Conservation (phyloP, 2,888 invertebrate species). For the Aspidiotus destructor region DNA sequence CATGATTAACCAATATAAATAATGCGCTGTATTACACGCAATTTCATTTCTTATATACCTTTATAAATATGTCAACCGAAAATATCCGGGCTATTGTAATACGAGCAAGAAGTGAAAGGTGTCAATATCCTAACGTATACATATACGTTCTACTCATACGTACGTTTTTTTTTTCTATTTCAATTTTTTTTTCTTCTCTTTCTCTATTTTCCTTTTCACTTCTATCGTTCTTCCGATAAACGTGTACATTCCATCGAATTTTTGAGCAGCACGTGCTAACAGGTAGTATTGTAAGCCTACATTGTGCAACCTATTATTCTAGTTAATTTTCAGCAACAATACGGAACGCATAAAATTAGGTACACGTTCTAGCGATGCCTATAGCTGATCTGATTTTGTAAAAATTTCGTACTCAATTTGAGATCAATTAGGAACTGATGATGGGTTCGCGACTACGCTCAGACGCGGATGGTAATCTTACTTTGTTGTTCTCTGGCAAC, state of each 20-base stretch:
- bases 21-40: neutral
- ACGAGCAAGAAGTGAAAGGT: slow-evolving; percentile 8
- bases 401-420: no score
- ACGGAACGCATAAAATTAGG: no score
- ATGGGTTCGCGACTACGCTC: no score
- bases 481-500: no score
- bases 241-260: neutral
- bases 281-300: neutral
- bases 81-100: slow-evolving; percentile 3
- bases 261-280: slow-evolving; percentile 3
- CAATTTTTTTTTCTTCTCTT: neutral
- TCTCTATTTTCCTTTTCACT: no score
- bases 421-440: no score
- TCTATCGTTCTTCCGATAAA: no score
- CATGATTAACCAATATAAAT: slow-evolving; percentile 8
- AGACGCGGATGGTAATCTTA: no score
- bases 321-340: neutral
- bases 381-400: no score
- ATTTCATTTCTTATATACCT: neutral
- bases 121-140: neutral
- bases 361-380: no score
- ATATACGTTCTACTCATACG: neutral
- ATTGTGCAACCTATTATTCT: slow-evolving; percentile 12
- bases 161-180: neutral
- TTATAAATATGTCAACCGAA: neutral